phyloP scores from a whole-genome alignment of 2,888 invertebrate genomes.

The Xylota segnis region DNA sequence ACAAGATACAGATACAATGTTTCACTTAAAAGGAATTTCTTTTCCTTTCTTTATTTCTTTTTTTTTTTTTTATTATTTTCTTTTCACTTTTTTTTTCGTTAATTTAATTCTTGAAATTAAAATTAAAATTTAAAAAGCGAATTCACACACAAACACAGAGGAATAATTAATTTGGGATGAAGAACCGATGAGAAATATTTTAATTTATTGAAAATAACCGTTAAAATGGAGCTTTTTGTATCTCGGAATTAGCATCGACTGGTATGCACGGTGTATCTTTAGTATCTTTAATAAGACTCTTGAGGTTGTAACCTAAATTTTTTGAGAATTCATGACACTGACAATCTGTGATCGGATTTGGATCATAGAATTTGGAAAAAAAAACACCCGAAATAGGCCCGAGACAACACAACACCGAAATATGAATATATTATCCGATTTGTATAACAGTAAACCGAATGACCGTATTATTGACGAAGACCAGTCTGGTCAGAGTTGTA shows the following conservation, averaged over 20 bases:
- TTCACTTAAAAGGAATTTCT: constrained; percentile 23
- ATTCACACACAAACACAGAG: neutral
- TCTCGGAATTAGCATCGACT: constrained; percentile 19
- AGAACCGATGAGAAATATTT: neutral
- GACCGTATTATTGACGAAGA: constrained; percentile 68
- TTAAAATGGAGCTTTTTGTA: constrained; percentile 14
- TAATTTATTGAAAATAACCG: constrained; percentile 17
- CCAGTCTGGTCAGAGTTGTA: constrained; percentile 43
- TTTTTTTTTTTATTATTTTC: neutral
- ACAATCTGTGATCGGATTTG: constrained; percentile 14
- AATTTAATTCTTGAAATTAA: neutral
- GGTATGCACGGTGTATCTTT: neutral
- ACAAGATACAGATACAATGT: constrained; percentile 22
- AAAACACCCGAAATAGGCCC: constrained; percentile 37
- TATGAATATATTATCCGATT: constrained; percentile 67
- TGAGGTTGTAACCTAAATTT: constrained; percentile 25
- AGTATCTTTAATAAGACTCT: constrained; percentile 15
- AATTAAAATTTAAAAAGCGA: neutral
- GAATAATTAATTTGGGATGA: neutral
- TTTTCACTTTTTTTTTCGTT: neutral
- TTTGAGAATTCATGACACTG: constrained; percentile 18
- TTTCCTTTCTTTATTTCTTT: neutral
- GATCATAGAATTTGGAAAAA: constrained; percentile 18
- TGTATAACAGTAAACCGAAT: constrained; percentile 70
- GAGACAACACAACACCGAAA: constrained; percentile 40